Percentiles rank a stretch among this genome's conserved stretches.
Conservation (phyloP, 2,113 vertebrate genomes). For the Neoarius graeffei region DNA sequence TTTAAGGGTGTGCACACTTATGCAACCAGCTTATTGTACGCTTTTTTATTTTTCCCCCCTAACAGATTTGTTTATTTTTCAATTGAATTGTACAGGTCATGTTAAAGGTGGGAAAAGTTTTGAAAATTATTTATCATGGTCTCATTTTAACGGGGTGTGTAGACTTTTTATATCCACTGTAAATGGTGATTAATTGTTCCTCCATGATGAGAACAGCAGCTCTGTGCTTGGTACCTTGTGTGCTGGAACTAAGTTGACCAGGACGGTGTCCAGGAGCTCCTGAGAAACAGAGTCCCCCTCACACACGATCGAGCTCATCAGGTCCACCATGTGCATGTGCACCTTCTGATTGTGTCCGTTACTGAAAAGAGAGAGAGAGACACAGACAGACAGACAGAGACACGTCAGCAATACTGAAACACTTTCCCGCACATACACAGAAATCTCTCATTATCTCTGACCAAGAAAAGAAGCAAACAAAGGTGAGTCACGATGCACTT, state of each 20-base stretch:
- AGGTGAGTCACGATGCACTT: constrained; percentile 15
- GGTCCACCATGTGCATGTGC: constrained; percentile 99
- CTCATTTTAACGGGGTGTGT: too few relatives aligned
- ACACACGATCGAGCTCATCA: constrained; percentile 99
- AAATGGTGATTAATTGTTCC: neutral
- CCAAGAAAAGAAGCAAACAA: constrained; percentile 12
- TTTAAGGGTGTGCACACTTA: too few relatives aligned
- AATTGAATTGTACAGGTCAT: too few relatives aligned
- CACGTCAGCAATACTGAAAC: neutral
- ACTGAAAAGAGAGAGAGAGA: constrained; percentile 75
- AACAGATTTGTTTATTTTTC: too few relatives aligned
- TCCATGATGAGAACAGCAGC: neutral
- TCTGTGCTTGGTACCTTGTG: constrained; percentile 83
- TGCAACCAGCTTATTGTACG: too few relatives aligned
- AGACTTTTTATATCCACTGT: too few relatives aligned
- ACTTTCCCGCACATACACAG: neutral
- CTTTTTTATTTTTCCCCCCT: too few relatives aligned
- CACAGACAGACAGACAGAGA: neutral
- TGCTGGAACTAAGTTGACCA: constrained; percentile 96
- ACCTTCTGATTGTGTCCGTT: constrained; percentile 99
- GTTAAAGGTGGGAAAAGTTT: too few relatives aligned
- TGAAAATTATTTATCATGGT: too few relatives aligned
- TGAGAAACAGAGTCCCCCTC: constrained; percentile 98
- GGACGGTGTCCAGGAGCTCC: constrained; percentile 94
- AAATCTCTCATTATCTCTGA: neutral